Evolutionary conservation across 2,888 invertebrate species (phyloP), one percentile per base, ranked within the genome.

Genomic region (Chironomus tentans): DNA sequence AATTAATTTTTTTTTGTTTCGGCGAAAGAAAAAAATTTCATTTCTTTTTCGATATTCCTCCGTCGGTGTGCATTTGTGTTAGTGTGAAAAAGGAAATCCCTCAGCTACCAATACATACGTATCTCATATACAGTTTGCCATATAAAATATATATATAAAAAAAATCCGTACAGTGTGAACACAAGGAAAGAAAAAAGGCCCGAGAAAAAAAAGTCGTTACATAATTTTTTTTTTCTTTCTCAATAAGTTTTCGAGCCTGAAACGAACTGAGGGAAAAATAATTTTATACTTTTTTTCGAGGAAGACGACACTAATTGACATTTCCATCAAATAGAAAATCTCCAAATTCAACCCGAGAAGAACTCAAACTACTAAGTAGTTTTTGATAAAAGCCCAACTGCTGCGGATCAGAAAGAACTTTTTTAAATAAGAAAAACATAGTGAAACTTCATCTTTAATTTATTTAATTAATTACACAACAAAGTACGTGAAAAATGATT

Each of bases 161-260:
- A 71, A 50, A 71, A 71, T 24, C 71, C 46, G 56, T 56, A 65
- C 65, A 65, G 71, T 70, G 48, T 70, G 70, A 24, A 56, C 22
- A 70, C 7, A 12, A 22, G 4, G 56, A 73, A 73, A 73, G 56
- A 62, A 68, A 24, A 65, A 74, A 48, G 47, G n/a, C 74, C 74
- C 68, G 65, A 68, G 68, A 74, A 28, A 74, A 74, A 38, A 38
- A 38, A 47, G 46, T 74, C 74, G 74, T 74, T 74, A 74, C 74
- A 74, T 74, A 74, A 74, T 74, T 74, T 74, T 74, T 65, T 68
- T 50, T 38, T 38, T 38, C 38, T 38, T 38, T 38, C 38, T 38
- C 38, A 38, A 38, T 38, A 38, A 38, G 38, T 38, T 38, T 38
- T 28, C 28, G 28, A 28, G 28, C 28, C 28, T 38, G 38, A 38